These are phyloP conservation scores for Amphiprion clarkii DNA, from an alignment of 2,797 vertebrate genomes.

Conservation along the genomic window DNA sequence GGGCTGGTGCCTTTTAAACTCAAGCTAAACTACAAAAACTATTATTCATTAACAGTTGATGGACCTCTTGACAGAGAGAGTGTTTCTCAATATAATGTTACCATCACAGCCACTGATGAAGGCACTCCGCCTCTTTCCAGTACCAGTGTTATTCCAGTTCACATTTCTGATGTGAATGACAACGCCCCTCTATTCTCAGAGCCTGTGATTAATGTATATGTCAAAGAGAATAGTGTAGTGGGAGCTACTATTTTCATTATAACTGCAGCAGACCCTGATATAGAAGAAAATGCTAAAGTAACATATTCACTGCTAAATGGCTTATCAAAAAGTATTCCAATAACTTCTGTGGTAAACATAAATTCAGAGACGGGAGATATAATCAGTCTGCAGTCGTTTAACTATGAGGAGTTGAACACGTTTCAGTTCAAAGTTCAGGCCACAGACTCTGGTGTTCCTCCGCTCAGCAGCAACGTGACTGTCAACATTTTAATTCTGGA, in stretches of 20 bases:
- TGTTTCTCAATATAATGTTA: conserved; percentile 67
- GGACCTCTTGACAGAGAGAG: conserved; percentile 77
- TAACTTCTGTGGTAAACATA: conserved; percentile 66
- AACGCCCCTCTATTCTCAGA: conserved; percentile 79
- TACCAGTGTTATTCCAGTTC: conserved; percentile 58
- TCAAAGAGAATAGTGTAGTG: conserved; percentile 83
- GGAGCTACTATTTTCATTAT: conserved; percentile 75
- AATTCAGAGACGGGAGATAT: conserved; percentile 62
- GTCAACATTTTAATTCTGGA: conserved; percentile 25
- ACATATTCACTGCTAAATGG: conserved; percentile 69
- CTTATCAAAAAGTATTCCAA: conserved; percentile 32
- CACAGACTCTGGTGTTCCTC: conserved; percentile 75
- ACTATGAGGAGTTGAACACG: conserved; percentile 38
- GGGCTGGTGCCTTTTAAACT: conserved; percentile 74
- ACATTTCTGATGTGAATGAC: conserved; percentile 85
- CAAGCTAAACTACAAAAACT: conserved; percentile 75
- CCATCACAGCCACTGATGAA: conserved; percentile 71
- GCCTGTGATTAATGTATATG: conserved; percentile 69
- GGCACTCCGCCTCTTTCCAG: conserved; percentile 77
- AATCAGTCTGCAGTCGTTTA: not conserved
- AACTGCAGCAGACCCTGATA: conserved; percentile 78
- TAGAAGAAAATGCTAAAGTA: conserved; percentile 75
- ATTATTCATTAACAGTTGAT: conserved; percentile 77
- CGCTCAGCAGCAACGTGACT: conserved; percentile 70
- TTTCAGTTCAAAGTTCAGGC: conserved; percentile 70